phyloP scores from a whole-genome alignment of 2,888 invertebrate genomes.

The Lasioglossum malachurum region DNA sequence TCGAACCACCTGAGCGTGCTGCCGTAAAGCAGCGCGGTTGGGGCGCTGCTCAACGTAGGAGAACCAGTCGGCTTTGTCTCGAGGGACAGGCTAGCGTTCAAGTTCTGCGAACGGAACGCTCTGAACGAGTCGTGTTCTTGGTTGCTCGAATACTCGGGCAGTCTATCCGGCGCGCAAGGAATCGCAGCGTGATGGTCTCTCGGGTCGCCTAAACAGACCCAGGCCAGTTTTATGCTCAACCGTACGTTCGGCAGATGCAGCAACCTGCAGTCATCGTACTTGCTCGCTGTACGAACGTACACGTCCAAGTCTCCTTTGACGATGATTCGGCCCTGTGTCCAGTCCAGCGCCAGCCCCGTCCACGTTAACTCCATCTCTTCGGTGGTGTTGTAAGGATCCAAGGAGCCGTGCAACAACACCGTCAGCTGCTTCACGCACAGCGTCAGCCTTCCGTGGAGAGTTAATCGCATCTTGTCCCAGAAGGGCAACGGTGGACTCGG shows the following conservation, averaged over 20 bases:
- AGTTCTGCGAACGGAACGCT: slow-evolving; percentile 95
- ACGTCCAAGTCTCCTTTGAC: slow-evolving; percentile 97
- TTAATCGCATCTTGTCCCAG: slow-evolving; percentile 98
- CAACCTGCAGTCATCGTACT: slow-evolving; percentile 98
- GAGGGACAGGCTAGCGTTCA: slow-evolving; percentile 91
- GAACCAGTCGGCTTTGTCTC: slow-evolving; percentile 89
- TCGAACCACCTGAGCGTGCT: slow-evolving; percentile 98
- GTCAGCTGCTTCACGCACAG: slow-evolving; percentile 95
- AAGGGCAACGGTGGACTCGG: slow-evolving; percentile 97
- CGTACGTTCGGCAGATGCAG: slow-evolving; percentile 96
- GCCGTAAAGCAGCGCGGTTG: slow-evolving; percentile 94
- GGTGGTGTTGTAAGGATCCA: slow-evolving; percentile 99
- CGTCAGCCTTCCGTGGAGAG: slow-evolving; percentile 96
- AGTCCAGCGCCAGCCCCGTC: slow-evolving; percentile 96
- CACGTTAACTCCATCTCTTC: slow-evolving; percentile 99
- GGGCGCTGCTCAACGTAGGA: slow-evolving; percentile 85
- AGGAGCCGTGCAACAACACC: slow-evolving; percentile 96
- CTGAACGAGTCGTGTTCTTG: slow-evolving; percentile 98
- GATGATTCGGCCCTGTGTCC: slow-evolving; percentile 97
- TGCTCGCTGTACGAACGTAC: slow-evolving; percentile 98
- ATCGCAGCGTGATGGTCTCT: slow-evolving; percentile 98
- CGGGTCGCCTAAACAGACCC: slow-evolving; percentile 96
- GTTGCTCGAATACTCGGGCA: slow-evolving; percentile 98
- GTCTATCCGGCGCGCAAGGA: slow-evolving; percentile 97
- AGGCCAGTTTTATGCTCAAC: slow-evolving; percentile 93